A percentile compares a stretch with the other conserved stretches of the same genome.
Conservation (phyloP, 1,140 invertebrate genomes). For the Scaptomyza pallida region DNA sequence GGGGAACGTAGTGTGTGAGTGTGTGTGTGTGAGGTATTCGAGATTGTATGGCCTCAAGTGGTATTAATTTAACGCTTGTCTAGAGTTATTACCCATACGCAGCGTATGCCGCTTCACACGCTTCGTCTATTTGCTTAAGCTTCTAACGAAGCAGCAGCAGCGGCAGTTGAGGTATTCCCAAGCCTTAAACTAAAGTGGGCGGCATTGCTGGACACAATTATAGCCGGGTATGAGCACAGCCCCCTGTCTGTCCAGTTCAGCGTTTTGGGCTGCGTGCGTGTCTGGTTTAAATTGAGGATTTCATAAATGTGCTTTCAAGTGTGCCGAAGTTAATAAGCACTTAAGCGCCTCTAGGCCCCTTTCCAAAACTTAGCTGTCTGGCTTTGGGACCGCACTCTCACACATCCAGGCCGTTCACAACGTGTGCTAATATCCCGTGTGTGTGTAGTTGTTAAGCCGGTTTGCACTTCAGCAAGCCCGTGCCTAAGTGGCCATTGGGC, state of each 20-base stretch:
- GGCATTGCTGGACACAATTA: constrained; percentile 41
- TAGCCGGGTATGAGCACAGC: not conserved
- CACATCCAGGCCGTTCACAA: not conserved
- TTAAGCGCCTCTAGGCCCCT: constrained; percentile 52
- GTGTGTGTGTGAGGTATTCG: constrained; percentile 22
- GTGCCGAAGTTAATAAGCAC: constrained; percentile 78
- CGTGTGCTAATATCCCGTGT: constrained; percentile 27
- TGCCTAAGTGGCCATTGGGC: constrained; percentile 54
- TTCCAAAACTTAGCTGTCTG: constrained; percentile 6
- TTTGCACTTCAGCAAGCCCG: constrained; percentile 40
- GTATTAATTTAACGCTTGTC: constrained; percentile 81
- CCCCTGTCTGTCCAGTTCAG: not conserved
- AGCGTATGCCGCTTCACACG: constrained; percentile 26
- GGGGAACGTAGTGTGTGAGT: no score
- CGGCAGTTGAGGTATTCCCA: constrained; percentile 14
- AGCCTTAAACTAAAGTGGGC: constrained; percentile 17
- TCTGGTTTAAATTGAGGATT: constrained; percentile 78
- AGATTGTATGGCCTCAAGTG: constrained; percentile 64
- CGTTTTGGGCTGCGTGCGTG: constrained; percentile 43
- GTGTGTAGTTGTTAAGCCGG: constrained; percentile 17
- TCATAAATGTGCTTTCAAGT: constrained; percentile 79
- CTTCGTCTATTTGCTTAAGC: constrained; percentile 27
- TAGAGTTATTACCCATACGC: constrained; percentile 81
- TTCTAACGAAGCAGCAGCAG: constrained; percentile 8
- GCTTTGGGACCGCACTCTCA: constrained; percentile 15